Base-by-base conservation (phyloP, 2,797 vertebrate genomes). In the Geotrypetes seraphini region DNA sequence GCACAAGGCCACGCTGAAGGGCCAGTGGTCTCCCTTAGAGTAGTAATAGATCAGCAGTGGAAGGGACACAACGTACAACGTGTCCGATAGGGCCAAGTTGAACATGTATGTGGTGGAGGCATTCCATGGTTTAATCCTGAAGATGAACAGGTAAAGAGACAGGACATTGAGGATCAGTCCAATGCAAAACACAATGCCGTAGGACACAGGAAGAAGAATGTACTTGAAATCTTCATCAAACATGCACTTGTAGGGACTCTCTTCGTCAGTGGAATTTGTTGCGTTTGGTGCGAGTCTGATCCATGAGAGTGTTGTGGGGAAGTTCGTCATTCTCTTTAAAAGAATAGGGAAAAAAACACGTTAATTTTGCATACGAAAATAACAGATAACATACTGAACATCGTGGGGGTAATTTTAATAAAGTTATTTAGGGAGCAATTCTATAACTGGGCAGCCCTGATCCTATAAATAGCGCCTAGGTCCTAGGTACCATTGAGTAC, bases 31-130 rank as follows among this genome's bases (percentile, higher is more conserved):
- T 14, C 82, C 77, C 5, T 73, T 76, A 2, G 90, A 88, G 0
- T 97, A 97, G 57, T 98, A 97, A 44, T 87, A 95, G 22, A 97
- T 73, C 36, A 98, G 85, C 43, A 98, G 89, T 1, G 95, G 95
- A 39, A 98, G 69, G 1, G 92, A 96, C 28, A 95, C 70, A 32
- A 92, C 77, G 3, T 98, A 98, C 31, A 97, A 79, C 0, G 82
- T 81, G 64, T 98, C 95, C 0, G 90, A 96, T 24, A 92, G 43
- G 0, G 86, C 89, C 69, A 98, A 72, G 81, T 98, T 94, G 74
- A 96, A 87, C 94, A 97, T 98, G 69, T 93, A 98, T 0, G 92
- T 89, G 12, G 92, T 97, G 55, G 84, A 89, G 5, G 92, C 79
- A 0, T 86, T 96, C 95, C 95, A 96, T 22, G 56, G 81, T 69